A percentile compares a stretch with the other conserved stretches of the same genome.
Evolutionary conservation across 2,797 vertebrate genomes (phyloP).

Genomic region (Eptatretus atami): DNA sequence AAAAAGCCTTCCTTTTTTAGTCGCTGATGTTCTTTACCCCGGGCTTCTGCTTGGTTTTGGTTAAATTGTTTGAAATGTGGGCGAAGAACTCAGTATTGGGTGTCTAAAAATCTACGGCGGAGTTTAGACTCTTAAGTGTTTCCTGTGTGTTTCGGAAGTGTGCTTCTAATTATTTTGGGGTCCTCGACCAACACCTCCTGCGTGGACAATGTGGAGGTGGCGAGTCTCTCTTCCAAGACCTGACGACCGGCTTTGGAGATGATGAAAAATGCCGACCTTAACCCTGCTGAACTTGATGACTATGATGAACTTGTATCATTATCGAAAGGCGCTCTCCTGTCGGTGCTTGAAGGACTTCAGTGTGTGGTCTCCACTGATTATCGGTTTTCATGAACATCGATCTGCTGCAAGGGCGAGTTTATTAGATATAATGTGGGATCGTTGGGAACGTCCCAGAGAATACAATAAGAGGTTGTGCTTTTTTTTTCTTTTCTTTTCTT

Average conservation of each 20-base stretch:
- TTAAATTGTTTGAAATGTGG: conserved; percentile 4
- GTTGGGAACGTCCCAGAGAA: no score
- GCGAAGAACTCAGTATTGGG: conserved; percentile 7
- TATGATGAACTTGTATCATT: no score
- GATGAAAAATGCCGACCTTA: conserved; percentile 56
- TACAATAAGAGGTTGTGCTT: no score
- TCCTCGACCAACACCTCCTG: conserved; percentile 13
- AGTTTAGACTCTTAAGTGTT: conserved; percentile 8
- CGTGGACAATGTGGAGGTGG: conserved; percentile 81
- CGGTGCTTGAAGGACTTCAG: no score
- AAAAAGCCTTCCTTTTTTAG: conserved; percentile 7
- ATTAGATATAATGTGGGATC: no score
- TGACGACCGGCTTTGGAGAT: conserved; percentile 69
- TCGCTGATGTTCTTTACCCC: background rate
- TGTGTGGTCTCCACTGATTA: no score
- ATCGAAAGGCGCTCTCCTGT: no score
- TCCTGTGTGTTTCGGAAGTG: conserved; percentile 7
- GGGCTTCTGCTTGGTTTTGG: background rate
- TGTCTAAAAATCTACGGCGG: background rate
- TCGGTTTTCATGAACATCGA: no score
- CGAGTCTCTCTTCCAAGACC: conserved; percentile 84
- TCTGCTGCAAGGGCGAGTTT: no score
- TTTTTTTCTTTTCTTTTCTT: no score
- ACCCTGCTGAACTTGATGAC: conserved; percentile 31
- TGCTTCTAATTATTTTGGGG: conserved; percentile 8